A percentile compares a stretch with the other conserved stretches of the same genome.
These are phyloP conservation scores for Chouioia cunea DNA, from an alignment of 2,888 invertebrate genomes.

Conservation along the genomic window DNA sequence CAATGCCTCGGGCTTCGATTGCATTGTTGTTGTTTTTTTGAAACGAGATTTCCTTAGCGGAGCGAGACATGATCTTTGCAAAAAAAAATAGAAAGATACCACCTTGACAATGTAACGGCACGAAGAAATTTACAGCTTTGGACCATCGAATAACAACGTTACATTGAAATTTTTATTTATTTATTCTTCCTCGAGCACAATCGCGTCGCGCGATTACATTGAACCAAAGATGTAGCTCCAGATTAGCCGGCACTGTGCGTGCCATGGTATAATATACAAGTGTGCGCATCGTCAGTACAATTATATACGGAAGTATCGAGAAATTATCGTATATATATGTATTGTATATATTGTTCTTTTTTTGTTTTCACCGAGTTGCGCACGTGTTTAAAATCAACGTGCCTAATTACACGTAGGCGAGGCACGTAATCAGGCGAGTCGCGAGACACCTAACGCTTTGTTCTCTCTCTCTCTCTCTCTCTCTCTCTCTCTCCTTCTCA, in stretches of 20 bases:
- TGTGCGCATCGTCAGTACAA: conserved; percentile 1
- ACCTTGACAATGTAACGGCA: no score
- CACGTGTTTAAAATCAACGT: background rate
- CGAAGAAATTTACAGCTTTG: no score
- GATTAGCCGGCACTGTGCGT: conserved; percentile 1
- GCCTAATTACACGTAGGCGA: background rate
- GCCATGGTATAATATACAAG: no score
- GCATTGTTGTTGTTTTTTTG: no score
- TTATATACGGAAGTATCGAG: background rate
- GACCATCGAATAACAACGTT: background rate
- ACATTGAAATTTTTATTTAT: background rate
- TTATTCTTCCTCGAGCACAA: background rate
- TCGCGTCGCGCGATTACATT: conserved; percentile 26
- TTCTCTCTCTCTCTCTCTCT: background rate
- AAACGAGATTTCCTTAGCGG: background rate
- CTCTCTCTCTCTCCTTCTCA: background rate
- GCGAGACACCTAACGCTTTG: background rate
- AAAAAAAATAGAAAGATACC: no score
- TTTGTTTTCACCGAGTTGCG: background rate
- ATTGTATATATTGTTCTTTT: no score
- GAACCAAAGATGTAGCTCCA: conserved; percentile 36
- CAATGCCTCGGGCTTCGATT: background rate
- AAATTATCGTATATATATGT: background rate
- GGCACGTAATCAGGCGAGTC: no score
- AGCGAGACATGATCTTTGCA: no score